phyloP scores from a whole-genome alignment of 2,888 invertebrate genomes.

The Phanerotoma sp. region DNA sequence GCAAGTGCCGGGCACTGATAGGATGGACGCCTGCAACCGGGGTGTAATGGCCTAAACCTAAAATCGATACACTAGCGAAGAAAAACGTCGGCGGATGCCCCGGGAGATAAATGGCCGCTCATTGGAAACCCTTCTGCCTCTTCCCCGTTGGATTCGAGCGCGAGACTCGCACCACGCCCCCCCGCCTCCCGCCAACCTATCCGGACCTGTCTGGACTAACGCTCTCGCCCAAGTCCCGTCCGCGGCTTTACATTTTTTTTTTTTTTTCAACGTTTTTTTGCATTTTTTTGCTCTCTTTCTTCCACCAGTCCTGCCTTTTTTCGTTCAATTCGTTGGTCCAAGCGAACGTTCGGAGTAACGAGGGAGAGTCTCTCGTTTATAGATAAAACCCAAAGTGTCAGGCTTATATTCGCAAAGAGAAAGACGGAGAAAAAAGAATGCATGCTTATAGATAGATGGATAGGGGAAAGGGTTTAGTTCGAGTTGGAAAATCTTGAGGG shows the following conservation, averaged over 20 bases:
- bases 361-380: neutral
- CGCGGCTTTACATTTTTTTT: constrained; percentile 20
- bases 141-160: constrained; percentile 22
- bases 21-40: constrained; percentile 35
- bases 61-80: constrained; percentile 48
- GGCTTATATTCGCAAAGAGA: too few species aligned
- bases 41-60: constrained; percentile 49
- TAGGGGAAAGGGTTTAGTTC: too few species aligned
- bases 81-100: constrained; percentile 49
- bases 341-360: constrained; percentile 13
- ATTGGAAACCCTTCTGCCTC: constrained; percentile 45
- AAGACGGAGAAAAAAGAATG: neutral
- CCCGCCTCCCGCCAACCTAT: constrained; percentile 25
- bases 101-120: constrained; percentile 49
- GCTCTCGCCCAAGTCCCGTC: constrained; percentile 20
- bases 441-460: too few species aligned
- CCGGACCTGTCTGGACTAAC: constrained; percentile 26
- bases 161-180: constrained; percentile 28
- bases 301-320: constrained; percentile 15
- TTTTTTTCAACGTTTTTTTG: constrained; percentile 17
- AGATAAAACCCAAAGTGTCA: constrained; percentile 16
- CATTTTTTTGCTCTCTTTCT: constrained; percentile 19
- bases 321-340: constrained; percentile 24
- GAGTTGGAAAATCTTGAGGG: neutral
- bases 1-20: constrained; percentile 32